Base-by-base conservation (phyloP, 2,797 vertebrate species). In the Poeciliopsis turneri region DNA sequence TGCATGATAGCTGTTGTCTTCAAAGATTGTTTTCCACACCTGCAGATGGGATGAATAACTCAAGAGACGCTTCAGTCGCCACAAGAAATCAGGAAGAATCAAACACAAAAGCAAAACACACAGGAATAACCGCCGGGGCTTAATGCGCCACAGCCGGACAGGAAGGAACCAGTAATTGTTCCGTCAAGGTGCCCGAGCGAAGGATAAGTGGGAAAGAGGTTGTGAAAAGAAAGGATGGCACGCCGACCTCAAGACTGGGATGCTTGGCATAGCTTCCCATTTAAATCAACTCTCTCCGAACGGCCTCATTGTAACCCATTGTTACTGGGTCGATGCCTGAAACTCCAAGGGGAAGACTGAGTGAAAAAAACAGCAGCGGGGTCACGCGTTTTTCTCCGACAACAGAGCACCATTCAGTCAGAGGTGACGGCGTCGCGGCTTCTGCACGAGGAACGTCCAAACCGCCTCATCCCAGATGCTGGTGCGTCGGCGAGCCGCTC, bases 101-200 rank as follows among this genome's bases (percentile, higher is more conserved):
- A 36, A 80, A 75, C 53, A 57, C 53, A 78, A 36, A 61, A 39
- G 36, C n/a, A 66, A 78, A 36, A 72, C 70, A 77, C 49, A 43
- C n/a, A 81, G 69, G 61, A 76, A 70, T 74, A 74, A 23, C 25
- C 53, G 36, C 16, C 73, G 41, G 39, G 18, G 43, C 33, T 74
- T 76, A 72, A 43, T 9, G 53, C 77, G 74, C 79, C 41, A 15
- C 72, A 74, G 76, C 74, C 1, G 77, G 70, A 82, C 90, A 90
- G 90, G 90, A 91, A 90, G 88, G 90, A 92, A 82, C 47, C 76
- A 36, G 90, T 86, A 77, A 81, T 74, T 78, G 4, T 76, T 86
- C 80, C 78, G 79, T 85, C 79, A 73, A 47, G 64, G 68, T 39
- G 47, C 47, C 76, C 77, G 77, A 86, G 73, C n/a, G 74, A 84